A percentile compares a stretch with the other conserved stretches of the same genome.
Evolutionary conservation across 2,797 vertebrate species (phyloP).

Genomic region (Galago senegalensis): DNA sequence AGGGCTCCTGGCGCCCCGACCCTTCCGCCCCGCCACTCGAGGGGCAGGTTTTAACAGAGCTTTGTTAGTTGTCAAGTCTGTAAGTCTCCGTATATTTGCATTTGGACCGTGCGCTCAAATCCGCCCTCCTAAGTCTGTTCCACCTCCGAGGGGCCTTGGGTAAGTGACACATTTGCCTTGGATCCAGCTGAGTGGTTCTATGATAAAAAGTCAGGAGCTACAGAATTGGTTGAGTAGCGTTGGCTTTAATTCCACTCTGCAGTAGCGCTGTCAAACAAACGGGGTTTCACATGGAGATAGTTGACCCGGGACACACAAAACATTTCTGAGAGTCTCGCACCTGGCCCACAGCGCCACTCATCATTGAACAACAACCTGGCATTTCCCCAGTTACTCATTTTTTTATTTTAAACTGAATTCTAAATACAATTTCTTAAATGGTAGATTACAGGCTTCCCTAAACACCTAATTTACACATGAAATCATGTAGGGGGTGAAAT

Average conservation of each 20-base stretch:
- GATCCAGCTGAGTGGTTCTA: neutral
- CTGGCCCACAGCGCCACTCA: neutral
- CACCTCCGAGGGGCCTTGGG: neutral
- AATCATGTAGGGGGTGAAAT: neutral
- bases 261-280: neutral
- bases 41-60: neutral
- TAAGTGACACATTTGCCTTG: neutral
- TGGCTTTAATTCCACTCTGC: neutral
- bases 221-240: neutral
- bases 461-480: neutral
- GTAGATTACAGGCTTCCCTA: conserved; percentile 1
- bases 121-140: neutral
- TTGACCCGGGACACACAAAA: neutral
- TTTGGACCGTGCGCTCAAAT: neutral
- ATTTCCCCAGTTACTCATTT: neutral
- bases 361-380: neutral
- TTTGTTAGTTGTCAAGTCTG: neutral
- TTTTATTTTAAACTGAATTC: neutral
- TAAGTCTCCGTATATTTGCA: neutral
- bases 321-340: neutral
- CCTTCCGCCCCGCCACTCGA: no score
- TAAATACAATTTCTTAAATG: conserved; percentile 20
- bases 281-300: neutral
- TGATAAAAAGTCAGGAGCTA: neutral
- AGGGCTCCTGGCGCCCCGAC: neutral